Evolutionary conservation across 2,797 vertebrate genomes (phyloP), one percentile per base, ranked within the genome.

Genomic region (Rhabdophis nuchalis): DNA sequence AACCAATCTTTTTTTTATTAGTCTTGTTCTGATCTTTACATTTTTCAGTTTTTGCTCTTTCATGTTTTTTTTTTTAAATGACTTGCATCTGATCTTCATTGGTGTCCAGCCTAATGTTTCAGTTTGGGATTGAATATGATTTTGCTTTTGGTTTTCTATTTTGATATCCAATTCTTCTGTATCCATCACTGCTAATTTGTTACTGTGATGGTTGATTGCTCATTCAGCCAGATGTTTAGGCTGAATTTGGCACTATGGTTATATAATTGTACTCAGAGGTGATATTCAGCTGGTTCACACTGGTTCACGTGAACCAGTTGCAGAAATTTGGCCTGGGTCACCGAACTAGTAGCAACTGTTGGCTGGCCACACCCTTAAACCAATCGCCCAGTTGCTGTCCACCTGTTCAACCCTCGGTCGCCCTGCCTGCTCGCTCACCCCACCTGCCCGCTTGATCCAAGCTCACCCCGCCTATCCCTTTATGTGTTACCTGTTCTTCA

Each of bases 401-500:
- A 2, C 53, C 4, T 13, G 0, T 13, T 13, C 53, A 50, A 50
- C 46, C 5, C 46, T 50, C 2, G 2, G 1, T 13, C 12, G 1
- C 53, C 53, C 53, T 5, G 4, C 54, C 54, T 16, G 4, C 16
- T 56, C 54, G 16, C 54, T 56, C 13, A 12, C 53, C 53, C 53
- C 13, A 16, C 54, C 54, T 50, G 46, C 46, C 46, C 5, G 46
- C 46, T 50, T 5, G 46, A 50, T 6, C 46, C 46, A 5, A 5
- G 46, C 46, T 50, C 7, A 6, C 7, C 46, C 46, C 7, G 46
- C 46, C 46, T 5, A 50, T 50, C 46, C 46, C 46, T 46, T 50
- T 50, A 50, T 50, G 7, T 50, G 46, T 50, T 50, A 6, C 46
- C 46, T 50, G 46, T 5, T 5, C 46, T 50, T 50, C 46, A 6